Evolutionary conservation across 1,140 invertebrate genomes (phyloP), one percentile per base, ranked within the genome.

Genomic region (Drosophila kepulauana): DNA sequence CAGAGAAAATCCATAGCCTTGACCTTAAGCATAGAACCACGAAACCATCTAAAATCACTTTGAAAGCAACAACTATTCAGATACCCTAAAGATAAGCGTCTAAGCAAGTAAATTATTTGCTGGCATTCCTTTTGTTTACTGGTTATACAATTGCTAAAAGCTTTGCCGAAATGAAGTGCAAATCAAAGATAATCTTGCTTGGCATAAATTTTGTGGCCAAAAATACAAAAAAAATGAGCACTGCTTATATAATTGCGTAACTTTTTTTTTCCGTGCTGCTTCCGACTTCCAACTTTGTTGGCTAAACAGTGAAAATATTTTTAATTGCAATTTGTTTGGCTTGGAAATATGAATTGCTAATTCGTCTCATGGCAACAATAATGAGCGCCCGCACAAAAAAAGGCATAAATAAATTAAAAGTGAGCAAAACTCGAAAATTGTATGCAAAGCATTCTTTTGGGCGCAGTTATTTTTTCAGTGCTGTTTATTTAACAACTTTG

Each of bases 251-350:
- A 62, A 63, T 70, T 70, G 48, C 35, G 38, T 46, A 63, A 70
- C 58, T 70, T 63, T 70, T 54, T 54, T 41, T 63, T 70, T 28
- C 30, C 11, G 41, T 52, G 28, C 28, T 45, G 28, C 13, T 56
- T 51, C 4, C 15, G 20, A 0, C 20, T 25, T 10, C 8, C 16
- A 63, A 63, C 35, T 64, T 64, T 52, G 48, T 3, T 49, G 45
- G 46, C 38, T 62, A 62, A 62, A 62, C 59, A 62, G 45, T 13
- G 13, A 45, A 41, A 43, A 64, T 52, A 74, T 80, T 68, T 79
- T 76, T 82, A 82, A 82, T 82, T 74, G 79, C 79, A 80, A 81
- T 78, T 82, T 78, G 65, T 66, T 48, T 57, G 51, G 46, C 35
- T 62, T 35, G 45, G 54, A 25, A 82, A 82, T 79, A 76, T 76